Conservation (phyloP, 2,113 vertebrate genomes). For the Siniperca knerii region DNA sequence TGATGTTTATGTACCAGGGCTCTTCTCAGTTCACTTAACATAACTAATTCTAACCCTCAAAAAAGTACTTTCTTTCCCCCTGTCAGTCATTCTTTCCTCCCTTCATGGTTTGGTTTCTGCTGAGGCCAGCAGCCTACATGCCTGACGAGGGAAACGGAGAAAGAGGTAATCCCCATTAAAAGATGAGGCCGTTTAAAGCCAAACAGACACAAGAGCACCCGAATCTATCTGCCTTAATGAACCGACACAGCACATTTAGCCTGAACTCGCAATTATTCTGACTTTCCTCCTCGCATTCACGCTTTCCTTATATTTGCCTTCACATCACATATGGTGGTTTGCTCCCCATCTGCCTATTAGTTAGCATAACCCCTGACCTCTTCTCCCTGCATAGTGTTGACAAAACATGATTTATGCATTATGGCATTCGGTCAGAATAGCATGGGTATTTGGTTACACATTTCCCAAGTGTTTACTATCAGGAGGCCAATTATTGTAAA, state of each 20-base stretch:
- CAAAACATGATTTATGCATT: slow-evolving; percentile 61
- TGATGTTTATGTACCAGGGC: no score
- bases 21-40: not conserved
- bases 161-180: slow-evolving; percentile 43
- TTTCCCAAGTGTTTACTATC: slow-evolving; percentile 45
- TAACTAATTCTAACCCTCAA: not conserved
- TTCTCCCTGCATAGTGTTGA: not conserved
- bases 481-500: slow-evolving; percentile 54
- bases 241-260: slow-evolving; percentile 33
- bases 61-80: not conserved
- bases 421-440: slow-evolving; percentile 8
- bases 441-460: slow-evolving; percentile 15
- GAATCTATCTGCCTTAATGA: slow-evolving; percentile 53
- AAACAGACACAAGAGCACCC: slow-evolving; percentile 16
- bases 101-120: slow-evolving; percentile 12
- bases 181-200: slow-evolving; percentile 44
- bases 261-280: slow-evolving; percentile 45
- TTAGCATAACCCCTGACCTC: slow-evolving; percentile 40
- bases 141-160: not conserved
- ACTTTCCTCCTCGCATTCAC: slow-evolving; percentile 7
- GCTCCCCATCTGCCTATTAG: slow-evolving; percentile 49
- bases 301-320: slow-evolving; percentile 16
- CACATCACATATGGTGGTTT: not conserved
- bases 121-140: slow-evolving; percentile 23
- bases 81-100: not conserved